Conservation (phyloP, 2,888 invertebrate genomes). For the Acanthacorydalis orientalis region DNA sequence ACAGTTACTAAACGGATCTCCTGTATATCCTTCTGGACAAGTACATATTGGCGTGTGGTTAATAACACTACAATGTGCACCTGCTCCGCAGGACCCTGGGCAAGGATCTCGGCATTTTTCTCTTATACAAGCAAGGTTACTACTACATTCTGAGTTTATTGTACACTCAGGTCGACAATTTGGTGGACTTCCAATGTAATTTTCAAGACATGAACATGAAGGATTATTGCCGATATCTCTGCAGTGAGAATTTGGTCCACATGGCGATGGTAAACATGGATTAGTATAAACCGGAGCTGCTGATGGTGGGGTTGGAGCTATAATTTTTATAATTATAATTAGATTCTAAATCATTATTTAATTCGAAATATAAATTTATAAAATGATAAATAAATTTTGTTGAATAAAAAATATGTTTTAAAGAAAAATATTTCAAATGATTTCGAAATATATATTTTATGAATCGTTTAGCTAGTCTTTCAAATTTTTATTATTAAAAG, state of each 20-base stretch:
- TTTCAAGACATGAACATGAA: slow-evolving; percentile 37
- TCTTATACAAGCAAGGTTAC: slow-evolving; percentile 36
- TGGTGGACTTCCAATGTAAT: slow-evolving; percentile 43
- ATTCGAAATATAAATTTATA: too few species aligned
- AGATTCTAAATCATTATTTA: too few species aligned
- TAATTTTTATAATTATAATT: too few species aligned
- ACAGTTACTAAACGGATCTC: slow-evolving; percentile 44
- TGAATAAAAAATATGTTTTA: too few species aligned
- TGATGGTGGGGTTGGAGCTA: neutral
- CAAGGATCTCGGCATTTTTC: slow-evolving; percentile 42
- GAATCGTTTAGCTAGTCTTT: too few species aligned
- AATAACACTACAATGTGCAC: slow-evolving; percentile 43
- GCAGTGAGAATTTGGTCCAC: slow-evolving; percentile 49
- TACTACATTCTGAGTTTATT: slow-evolving; percentile 42
- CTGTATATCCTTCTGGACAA: slow-evolving; percentile 41
- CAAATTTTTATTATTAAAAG: too few species aligned
- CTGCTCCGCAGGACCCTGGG: slow-evolving; percentile 43
- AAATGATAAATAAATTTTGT: too few species aligned
- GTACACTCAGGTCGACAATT: slow-evolving; percentile 48
- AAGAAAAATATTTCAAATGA: too few species aligned
- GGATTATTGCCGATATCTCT: slow-evolving; percentile 31
- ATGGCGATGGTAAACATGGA: slow-evolving; percentile 51
- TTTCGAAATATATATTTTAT: too few species aligned
- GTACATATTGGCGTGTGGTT: slow-evolving; percentile 54
- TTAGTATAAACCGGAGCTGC: slow-evolving; percentile 18